These are phyloP conservation scores for Scaptomyza polygonia DNA, from an alignment of 2,888 invertebrate genomes.

Conservation along the genomic window DNA sequence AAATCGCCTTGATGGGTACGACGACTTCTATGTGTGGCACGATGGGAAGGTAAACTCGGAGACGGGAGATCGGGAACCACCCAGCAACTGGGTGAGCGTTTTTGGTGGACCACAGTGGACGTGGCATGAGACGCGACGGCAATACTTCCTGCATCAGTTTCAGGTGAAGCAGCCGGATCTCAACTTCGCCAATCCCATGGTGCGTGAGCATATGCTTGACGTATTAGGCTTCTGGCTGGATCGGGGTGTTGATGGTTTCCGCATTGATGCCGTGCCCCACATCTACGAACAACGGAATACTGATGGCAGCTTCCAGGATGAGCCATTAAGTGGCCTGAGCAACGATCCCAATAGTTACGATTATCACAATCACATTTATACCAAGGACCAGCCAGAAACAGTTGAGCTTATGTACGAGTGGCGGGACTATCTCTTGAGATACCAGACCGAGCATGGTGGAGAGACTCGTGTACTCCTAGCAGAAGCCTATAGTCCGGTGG, in stretches of 20 bases:
- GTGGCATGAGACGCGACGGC: conserved; percentile 87
- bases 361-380: conserved; percentile 87
- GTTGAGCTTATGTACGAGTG: conserved; percentile 86
- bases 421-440: conserved; percentile 85
- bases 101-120: conserved; percentile 89
- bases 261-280: conserved; percentile 88
- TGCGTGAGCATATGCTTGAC: conserved; percentile 88
- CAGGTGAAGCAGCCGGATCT: conserved; percentile 90
- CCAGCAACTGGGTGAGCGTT: conserved; percentile 82
- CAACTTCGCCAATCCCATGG: conserved; percentile 89
- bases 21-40: conserved; percentile 91
- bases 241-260: conserved; percentile 91
- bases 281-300: conserved; percentile 84
- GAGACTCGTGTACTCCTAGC: conserved; percentile 86
- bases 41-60: conserved; percentile 85
- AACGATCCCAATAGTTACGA: conserved; percentile 85
- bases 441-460: conserved; percentile 79
- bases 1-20: conserved; percentile 87
- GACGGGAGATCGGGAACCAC: conserved; percentile 55
- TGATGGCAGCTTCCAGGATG: conserved; percentile 83
- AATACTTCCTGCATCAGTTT: conserved; percentile 89
- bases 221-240: conserved; percentile 89
- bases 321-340: conserved; percentile 85
- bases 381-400: conserved; percentile 87
- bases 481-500: conserved; percentile 86